Base-by-base conservation (phyloP, 2,797 vertebrate genomes). In the Loris lydekkerianus region DNA sequence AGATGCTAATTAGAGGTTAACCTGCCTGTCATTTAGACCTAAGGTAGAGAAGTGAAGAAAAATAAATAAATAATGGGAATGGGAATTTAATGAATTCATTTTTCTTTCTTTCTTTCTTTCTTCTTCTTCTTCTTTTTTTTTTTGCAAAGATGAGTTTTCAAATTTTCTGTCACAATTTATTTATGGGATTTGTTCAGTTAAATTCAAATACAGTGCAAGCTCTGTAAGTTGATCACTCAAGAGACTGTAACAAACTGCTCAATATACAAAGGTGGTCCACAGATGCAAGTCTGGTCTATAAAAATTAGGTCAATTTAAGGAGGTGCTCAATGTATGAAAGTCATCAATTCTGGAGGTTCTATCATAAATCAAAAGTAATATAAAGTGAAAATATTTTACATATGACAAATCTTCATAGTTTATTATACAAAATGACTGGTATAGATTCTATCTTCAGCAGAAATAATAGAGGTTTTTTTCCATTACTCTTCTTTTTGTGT, bases 321-420 rank as follows among this genome's bases (percentile, higher is more conserved):
- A 53, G 49, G 49, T 15, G 49, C 14, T 53, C 49, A 53, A 53
- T 53, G 49, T 15, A 15, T 53, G 49, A 53, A 5, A 14, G 49
- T 53, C 49, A 53, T 53, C 49, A 53, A 53, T 53, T 53, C 49
- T 53, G 49, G 49, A 53, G 49, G 49, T 53, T 53, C 49, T 53
- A 15, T 53, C 15, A 53, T 53, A 95, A 94, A 95, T 96, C 31
- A 77, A 97, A 97, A 93, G 56, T 37, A 97, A 97, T 9, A 91
- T 97, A 97, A 53, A 34, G 81, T 81, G 58, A 97, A 96, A 43
- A 2, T 56, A 17, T 77, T 87, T 65, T 92, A 25, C 80, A 56
- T 96, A 23, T 85, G 40, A 67, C 5, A 97, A n/a, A 89, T 40
- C 65, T 77, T 94, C 77, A 75, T 40, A 92, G 3, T 84, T 97